These are phyloP conservation scores for Nomada ferruginata DNA, from an alignment of 2,888 invertebrate genomes.

Conservation along the genomic window DNA sequence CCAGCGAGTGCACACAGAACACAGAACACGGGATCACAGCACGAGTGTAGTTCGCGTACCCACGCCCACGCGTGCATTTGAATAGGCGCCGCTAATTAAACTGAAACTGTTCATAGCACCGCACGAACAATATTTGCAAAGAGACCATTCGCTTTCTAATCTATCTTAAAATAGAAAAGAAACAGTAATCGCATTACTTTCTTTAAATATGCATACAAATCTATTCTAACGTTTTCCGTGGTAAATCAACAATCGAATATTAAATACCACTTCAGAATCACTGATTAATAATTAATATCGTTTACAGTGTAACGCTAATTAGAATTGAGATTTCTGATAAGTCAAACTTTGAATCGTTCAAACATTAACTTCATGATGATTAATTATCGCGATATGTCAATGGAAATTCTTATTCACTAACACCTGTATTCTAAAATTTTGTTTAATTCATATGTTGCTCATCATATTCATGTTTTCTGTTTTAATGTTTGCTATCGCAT, in stretches of 20 bases:
- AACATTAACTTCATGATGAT: not conserved
- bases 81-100: slow-evolving; percentile 66
- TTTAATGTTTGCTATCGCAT: no score
- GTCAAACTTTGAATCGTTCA: not conserved
- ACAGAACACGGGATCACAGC: slow-evolving; percentile 35
- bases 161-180: not conserved
- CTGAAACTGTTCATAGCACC: slow-evolving; percentile 55
- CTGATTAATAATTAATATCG: not conserved
- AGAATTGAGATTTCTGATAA: no score
- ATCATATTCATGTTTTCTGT: no score
- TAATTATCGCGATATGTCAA: no score
- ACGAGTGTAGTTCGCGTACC: slow-evolving; percentile 47
- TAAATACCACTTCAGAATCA: no score
- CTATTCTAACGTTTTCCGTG: no score
- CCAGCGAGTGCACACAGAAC: slow-evolving; percentile 12
- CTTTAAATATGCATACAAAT: not conserved
- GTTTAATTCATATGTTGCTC: no score
- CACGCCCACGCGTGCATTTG: slow-evolving; percentile 59
- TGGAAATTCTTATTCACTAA: no score
- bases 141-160: not conserved
- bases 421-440: no score
- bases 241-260: no score
- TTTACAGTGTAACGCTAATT: no score
- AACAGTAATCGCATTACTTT: not conserved
- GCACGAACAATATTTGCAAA: slow-evolving; percentile 52